These are phyloP conservation scores for Sebastes fasciatus DNA, from an alignment of 2,113 vertebrate species.

Conservation along the genomic window DNA sequence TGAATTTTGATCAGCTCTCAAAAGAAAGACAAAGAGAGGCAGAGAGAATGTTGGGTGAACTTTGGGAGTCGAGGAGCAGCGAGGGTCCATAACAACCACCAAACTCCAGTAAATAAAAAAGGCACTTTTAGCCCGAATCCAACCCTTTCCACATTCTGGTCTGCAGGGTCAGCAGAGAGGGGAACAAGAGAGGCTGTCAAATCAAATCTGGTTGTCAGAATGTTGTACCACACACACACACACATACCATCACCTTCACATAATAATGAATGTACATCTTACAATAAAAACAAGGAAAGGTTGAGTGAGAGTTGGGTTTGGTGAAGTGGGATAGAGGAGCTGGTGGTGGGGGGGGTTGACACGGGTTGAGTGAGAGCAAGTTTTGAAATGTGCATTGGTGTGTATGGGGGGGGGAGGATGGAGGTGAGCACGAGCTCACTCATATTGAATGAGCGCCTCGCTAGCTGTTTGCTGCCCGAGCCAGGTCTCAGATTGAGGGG, in stretches of 20 bases:
- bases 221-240: slow-evolving; percentile 9
- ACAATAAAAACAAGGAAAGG: slow-evolving; percentile 44
- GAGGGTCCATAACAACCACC: slow-evolving; percentile 30
- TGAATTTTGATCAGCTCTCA: slow-evolving; percentile 46
- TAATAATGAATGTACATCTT: slow-evolving; percentile 40
- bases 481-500: slow-evolving; percentile 62
- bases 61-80: slow-evolving; percentile 2
- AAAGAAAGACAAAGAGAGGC: not conserved
- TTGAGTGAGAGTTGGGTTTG: slow-evolving; percentile 30
- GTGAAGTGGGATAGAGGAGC: slow-evolving; percentile 34
- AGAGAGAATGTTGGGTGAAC: not conserved
- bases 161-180: slow-evolving; percentile 60
- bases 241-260: slow-evolving; percentile 21
- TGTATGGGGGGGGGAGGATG: not conserved
- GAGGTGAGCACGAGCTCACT: slow-evolving; percentile 6
- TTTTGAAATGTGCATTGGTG: slow-evolving; percentile 47
- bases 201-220: slow-evolving; percentile 63
- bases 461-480: slow-evolving; percentile 49
- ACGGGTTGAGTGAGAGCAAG: slow-evolving; percentile 28
- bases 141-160: not conserved
- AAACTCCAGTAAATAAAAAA: slow-evolving; percentile 28
- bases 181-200: slow-evolving; percentile 52
- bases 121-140: slow-evolving; percentile 18
- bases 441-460: slow-evolving; percentile 58
- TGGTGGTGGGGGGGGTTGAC: slow-evolving; percentile 5